A percentile compares a stretch with the other conserved stretches of the same genome.
phyloP scores from a whole-genome alignment of 2,113 vertebrate genomes.

The Struthidea cinerea region DNA sequence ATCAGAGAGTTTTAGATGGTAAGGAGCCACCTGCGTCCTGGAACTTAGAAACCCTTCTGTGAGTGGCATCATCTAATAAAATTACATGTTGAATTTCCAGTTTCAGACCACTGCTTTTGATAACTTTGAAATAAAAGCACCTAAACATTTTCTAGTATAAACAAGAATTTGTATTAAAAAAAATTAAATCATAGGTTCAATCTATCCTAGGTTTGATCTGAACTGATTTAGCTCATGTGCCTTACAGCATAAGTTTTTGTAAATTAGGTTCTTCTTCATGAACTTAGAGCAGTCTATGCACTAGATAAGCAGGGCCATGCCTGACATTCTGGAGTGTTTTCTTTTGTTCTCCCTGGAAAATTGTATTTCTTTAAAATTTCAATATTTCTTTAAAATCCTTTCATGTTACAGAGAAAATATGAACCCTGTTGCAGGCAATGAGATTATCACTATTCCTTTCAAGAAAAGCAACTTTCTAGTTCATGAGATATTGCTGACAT shows the following conservation, averaged over 20 bases:
- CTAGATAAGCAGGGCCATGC: background rate
- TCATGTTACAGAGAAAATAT: background rate
- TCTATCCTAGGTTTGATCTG: background rate
- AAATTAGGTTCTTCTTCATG: background rate
- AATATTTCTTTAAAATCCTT: background rate
- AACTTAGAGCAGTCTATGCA: background rate
- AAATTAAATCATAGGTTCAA: background rate
- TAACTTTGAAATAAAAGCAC: background rate
- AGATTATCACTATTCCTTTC: background rate
- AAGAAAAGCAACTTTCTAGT: background rate
- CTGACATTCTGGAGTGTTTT: background rate
- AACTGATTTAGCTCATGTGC: accelerated
- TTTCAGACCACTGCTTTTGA: background rate
- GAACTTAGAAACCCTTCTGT: background rate
- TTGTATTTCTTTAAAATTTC: background rate
- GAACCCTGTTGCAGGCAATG: background rate
- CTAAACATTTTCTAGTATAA: background rate
- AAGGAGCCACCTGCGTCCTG: background rate
- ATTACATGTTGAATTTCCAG: background rate
- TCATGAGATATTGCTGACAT: background rate
- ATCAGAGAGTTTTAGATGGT: background rate
- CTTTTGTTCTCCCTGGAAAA: background rate
- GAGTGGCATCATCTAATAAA: background rate
- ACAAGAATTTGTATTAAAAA: background rate
- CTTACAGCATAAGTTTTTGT: background rate